Conservation (phyloP, 2,888 invertebrate species). For the Chrysolina americana region DNA sequence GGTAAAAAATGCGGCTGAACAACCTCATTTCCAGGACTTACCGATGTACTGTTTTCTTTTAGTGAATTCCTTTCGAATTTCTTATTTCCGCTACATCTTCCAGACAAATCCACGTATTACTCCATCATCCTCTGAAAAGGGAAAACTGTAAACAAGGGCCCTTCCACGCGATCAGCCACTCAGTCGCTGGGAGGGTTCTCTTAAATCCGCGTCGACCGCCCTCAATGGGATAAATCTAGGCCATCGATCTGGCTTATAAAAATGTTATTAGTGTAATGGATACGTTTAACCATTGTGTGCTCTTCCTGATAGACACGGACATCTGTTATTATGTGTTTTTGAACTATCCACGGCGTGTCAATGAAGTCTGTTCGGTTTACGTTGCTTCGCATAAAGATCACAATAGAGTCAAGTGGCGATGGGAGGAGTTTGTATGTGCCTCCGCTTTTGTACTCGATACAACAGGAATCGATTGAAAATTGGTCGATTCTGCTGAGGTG, state of each 20-base stretch:
- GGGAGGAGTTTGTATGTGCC: conserved; percentile 22
- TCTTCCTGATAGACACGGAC: conserved; percentile 50
- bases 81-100: conserved; percentile 14
- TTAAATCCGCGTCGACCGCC: conserved; percentile 31
- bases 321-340: conserved; percentile 55
- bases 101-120: conserved; percentile 7
- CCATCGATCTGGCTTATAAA: conserved; percentile 61
- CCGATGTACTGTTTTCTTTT: neutral
- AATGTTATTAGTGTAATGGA: conserved; percentile 63
- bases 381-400: neutral
- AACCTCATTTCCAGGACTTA: neutral
- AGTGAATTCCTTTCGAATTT: neutral
- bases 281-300: conserved; percentile 56
- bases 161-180: conserved; percentile 28
- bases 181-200: conserved; percentile 34
- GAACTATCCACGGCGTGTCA: conserved; percentile 45
- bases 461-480: conserved; percentile 30
- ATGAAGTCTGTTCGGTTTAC: conserved; percentile 16
- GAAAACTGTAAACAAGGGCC: conserved; percentile 21
- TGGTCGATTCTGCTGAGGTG: neutral
- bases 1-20: neutral
- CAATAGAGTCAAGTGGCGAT: conserved; percentile 24
- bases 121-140: neutral
- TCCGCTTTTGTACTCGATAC: conserved; percentile 5
- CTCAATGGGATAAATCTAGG: conserved; percentile 55